phyloP scores from a whole-genome alignment of 2,888 invertebrate genomes.

The Ecdyonurus torrentis region DNA sequence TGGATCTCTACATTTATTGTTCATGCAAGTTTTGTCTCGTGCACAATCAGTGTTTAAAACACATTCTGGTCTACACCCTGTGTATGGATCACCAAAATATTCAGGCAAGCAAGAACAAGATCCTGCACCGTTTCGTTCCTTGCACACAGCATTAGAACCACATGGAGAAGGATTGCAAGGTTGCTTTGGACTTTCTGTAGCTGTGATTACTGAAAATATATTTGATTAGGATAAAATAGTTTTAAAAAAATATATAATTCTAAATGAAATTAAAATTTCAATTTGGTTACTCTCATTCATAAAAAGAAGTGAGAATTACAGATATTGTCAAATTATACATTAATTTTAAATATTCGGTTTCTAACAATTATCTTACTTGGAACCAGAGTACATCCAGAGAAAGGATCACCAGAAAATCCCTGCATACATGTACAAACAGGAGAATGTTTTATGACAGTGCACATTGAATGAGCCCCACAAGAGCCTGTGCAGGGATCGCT shows the following conservation, averaged over 20 bases:
- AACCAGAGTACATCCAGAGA: conserved; percentile 33
- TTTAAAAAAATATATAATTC: too few relatives aligned
- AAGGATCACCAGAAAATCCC: conserved; percentile 67
- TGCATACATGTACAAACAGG: conserved; percentile 58
- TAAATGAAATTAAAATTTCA: too few relatives aligned
- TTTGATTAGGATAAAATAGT: too few relatives aligned
- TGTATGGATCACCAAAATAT: conserved; percentile 62
- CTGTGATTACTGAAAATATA: conserved; percentile 24
- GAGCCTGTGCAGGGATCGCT: conserved; percentile 68
- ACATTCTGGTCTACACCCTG: conserved; percentile 66
- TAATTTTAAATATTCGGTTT: too few relatives aligned
- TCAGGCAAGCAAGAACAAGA: conserved; percentile 57
- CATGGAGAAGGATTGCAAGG: conserved; percentile 75
- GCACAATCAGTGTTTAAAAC: conserved; percentile 60
- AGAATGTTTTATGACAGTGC: conserved; percentile 60
- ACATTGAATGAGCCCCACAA: conserved; percentile 65
- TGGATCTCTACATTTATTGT: conserved; percentile 62
- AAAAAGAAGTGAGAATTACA: too few relatives aligned
- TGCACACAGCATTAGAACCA: conserved; percentile 64
- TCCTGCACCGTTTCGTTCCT: conserved; percentile 54
- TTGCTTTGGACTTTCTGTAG: conserved; percentile 42
- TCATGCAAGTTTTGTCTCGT: conserved; percentile 51
- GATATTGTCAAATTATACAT: background rate
- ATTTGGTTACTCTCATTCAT: too few relatives aligned
- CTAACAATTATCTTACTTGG: conserved; percentile 2